Evolutionary conservation across 2,113 vertebrate genomes (phyloP), one percentile per base, ranked within the genome.

Genomic region (Phalacrocorax carbo): DNA sequence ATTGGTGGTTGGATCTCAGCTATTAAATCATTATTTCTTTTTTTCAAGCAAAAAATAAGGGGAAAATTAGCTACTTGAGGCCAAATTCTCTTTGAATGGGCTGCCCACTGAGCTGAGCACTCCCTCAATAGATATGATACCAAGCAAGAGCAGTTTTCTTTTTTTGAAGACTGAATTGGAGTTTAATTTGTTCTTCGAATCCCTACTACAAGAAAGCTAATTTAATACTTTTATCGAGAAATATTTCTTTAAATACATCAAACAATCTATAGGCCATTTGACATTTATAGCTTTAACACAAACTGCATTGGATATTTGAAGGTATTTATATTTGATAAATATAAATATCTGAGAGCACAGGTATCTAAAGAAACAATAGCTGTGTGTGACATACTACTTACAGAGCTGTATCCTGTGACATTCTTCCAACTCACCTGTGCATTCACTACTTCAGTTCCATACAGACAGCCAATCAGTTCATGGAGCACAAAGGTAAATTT

Each of bases 171-270:
- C 29, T 86, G 66, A 88, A 85, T 52, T 73, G 38, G 26, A 89
- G 87, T 86, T 96, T 84, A 90, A 88, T 87, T 97, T 94, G 13
- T 84, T 82, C 60, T 88, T 94, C 86, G 38, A 34, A 34, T 91
- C 19, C 44, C n/a, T 65, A 40, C 26, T 16, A 72, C 46, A 76
- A 79, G 84, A 93, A 70, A 92, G 7, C 57, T 88, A 23, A 90
- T 96, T 91, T 81, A 94, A 86, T 69, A 57, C 61, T 80, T 11
- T 91, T 95, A 64, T 42, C 10, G 65, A 75, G 64, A 73, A 95
- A 55, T 8, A 55, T 44, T 91, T 15, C 36, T 94, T 66, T 77
- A 72, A 46, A 87, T 87, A 48, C 57, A 60, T 73, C 10, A 48
- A 44, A 32, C 27, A 84, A 17, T 84, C 18, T 61, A 34, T 51